Base-by-base conservation (phyloP, 1,140 invertebrate genomes). In the Drosophila melanica region DNA sequence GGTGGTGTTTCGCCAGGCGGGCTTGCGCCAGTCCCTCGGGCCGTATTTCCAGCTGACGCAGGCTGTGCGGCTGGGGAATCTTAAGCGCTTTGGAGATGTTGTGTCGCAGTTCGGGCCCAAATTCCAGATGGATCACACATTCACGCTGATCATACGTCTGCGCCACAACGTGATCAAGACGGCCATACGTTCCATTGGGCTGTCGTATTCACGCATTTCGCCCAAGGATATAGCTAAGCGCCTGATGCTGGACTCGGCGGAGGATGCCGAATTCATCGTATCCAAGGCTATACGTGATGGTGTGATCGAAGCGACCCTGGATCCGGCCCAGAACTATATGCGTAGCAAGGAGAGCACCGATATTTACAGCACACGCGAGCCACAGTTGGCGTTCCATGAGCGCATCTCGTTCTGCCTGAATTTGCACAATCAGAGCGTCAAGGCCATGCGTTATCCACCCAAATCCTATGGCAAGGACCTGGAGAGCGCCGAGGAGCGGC, bases 141-240 rank as follows among this genome's bases (percentile, higher is more conserved):
- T 98, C 84, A 99, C 98, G 50, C 92, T 99, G 33, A 99, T 99
- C 85, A 93, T 99, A 16, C 95, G 98, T 69, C 93, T 99, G 16
- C 94, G 98, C 62, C 99, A 99, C 91, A 99, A 99, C 94, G 99
- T 99, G 2, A 99, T 99, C 89, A 99, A 99, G 93, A 99, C 99
- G 6, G 99, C 98, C 0, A 97, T 99, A 48, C 94, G 99, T 42
- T 98, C 98, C 65, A 99, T 99, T 92, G 98, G 98, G 11, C 92
- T 98, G 1, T 99, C 98, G 0, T 99, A 99, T 92, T 99, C 98
- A 0, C 94, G 97, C 53, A 99, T 99, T 76, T 98, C 98, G 9
- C 95, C 99, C 0, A 94, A 95, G 63, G 98, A 99, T 92, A 98
- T 99, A 84, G 98, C 98, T 8, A 94, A 95, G 68, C 99, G 99